Evolutionary conservation across 2,113 vertebrate species (phyloP).

Genomic region (Microcebus tavaratra): DNA sequence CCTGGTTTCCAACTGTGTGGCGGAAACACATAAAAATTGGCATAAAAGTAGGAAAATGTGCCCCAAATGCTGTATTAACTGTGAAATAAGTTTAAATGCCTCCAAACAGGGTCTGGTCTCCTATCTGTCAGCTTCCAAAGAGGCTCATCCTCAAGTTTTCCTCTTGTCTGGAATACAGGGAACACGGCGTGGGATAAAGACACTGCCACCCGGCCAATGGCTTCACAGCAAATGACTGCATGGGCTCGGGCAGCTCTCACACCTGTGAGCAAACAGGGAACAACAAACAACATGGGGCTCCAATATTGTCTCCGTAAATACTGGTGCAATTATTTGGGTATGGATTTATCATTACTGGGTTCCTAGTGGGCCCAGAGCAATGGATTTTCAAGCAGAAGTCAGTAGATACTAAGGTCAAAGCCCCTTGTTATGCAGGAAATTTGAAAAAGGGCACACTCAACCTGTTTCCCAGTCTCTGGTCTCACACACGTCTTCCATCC

Average conservation of each 20-base stretch:
- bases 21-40: conserved; percentile 78
- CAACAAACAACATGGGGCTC: background rate
- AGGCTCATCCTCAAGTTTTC: background rate
- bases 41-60: conserved; percentile 78
- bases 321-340: background rate
- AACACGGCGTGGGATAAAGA: background rate
- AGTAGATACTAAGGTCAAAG: background rate
- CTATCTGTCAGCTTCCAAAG: conserved; percentile 17
- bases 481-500: rapidly evolving
- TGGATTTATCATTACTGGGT: background rate
- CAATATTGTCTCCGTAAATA: background rate
- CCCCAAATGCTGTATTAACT: conserved; percentile 77
- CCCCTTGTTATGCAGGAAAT: background rate
- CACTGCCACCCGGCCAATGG: background rate
- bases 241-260: background rate
- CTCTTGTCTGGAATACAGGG: background rate
- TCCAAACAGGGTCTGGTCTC: conserved; percentile 41
- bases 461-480: background rate
- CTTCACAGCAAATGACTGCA: background rate
- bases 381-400: background rate
- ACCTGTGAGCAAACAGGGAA: background rate
- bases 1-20: conserved; percentile 61
- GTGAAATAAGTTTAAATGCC: conserved; percentile 71
- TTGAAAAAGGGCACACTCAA: background rate
- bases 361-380: background rate